Base-by-base conservation (phyloP, 92 coral and sea anemone species). In the Bergia sp. region DNA sequence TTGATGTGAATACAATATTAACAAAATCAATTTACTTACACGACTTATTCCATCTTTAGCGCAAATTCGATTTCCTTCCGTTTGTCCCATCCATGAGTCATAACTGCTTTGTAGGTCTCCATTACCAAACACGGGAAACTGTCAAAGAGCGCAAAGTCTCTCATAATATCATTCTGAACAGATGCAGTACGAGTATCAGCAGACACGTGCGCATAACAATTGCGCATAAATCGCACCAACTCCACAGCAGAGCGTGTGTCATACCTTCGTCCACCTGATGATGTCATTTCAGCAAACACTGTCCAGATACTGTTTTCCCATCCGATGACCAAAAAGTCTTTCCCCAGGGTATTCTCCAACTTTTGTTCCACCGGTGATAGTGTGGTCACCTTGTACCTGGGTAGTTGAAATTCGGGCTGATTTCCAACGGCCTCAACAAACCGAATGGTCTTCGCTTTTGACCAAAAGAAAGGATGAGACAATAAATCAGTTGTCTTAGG, bases 381-480 rank as follows among this genome's bases (percentile, higher is more conserved):
- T 3, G 42, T n/a, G 78, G 66, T 9, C 55, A 80, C 2, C 64
- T 8, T 53, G 37, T 79, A 12, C 20, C 84, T 1, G 49, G 37
- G 86, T 50, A 4, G 50, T 45, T 39, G 7, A 67, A 90, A 85
- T 39, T 86, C 90, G 57, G 84, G 74, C 47, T 88, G 93, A 67
- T 91, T 88, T 0, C 76, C 93, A 76, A 91, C 89, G 49, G 91
- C 93, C 1, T 0, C 65, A 3, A 91, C 76, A 66, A 91, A 55
- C 1, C 67, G 86, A 23, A 55, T 61, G 74, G 76, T 88, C 44
- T 88, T 88, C 69, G n/a, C 41, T 29, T 29, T 29, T 29, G 29
- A 29, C 29, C 29, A 29, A 29, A 29, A 29, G 29, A 29, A 29
- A 29, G 93, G 91, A 77, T 91, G 91, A 42, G 29, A 61, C 73